Percentiles rank a stretch among this genome's conserved stretches.
phyloP scores from a whole-genome alignment of 2,797 vertebrate genomes.

The Champsocephalus gunnari region DNA sequence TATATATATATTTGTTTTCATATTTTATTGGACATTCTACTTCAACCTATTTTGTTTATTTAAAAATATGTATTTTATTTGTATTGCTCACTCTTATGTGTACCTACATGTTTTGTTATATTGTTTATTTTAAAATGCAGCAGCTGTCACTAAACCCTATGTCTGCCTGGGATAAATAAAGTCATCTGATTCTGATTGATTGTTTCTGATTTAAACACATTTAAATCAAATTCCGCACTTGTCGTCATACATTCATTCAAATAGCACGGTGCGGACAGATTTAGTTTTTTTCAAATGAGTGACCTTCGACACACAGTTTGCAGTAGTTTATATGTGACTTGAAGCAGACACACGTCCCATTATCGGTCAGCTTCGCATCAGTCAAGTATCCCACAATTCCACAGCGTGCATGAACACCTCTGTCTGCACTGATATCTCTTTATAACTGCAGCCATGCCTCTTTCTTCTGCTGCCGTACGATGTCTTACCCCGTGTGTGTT shows the following conservation, averaged over 20 bases:
- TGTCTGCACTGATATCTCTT: slow-evolving; percentile 48
- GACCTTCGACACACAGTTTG: slow-evolving; percentile 4
- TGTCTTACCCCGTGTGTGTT: slow-evolving; percentile 38
- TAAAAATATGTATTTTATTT: too few species aligned
- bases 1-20: too few species aligned
- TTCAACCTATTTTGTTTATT: too few species aligned
- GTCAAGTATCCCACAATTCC: slow-evolving; percentile 56
- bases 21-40: too few species aligned
- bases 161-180: too few species aligned
- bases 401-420: slow-evolving; percentile 41
- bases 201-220: background rate
- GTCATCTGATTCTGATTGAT: background rate
- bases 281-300: background rate
- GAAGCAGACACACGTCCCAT: slow-evolving; percentile 38
- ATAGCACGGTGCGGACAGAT: too few species aligned
- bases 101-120: too few species aligned
- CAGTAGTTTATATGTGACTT: background rate
- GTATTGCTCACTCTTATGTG: too few species aligned
- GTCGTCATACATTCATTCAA: background rate
- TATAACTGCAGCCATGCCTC: slow-evolving; percentile 38
- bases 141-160: too few species aligned
- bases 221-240: background rate
- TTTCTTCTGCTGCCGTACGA: slow-evolving; percentile 35
- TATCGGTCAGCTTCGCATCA: slow-evolving; percentile 49
- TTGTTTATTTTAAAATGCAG: too few species aligned